Conservation (phyloP, 1,140 invertebrate species). For the Achroia grisella region DNA sequence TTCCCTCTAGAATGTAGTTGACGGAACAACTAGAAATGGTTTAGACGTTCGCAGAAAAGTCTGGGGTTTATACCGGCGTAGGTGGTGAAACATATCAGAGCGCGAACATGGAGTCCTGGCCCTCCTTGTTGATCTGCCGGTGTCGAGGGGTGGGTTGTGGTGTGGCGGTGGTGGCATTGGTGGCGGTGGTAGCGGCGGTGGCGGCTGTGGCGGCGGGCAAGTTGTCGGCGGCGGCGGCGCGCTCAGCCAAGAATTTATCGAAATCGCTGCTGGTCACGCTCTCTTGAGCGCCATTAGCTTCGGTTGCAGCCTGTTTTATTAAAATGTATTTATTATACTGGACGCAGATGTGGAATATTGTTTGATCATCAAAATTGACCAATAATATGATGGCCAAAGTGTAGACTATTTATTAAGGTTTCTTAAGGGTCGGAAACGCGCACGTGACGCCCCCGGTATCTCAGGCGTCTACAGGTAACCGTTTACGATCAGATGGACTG, state of each 20-base stretch:
- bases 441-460: too few species aligned
- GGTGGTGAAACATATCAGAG: slow-evolving; percentile 37
- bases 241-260: slow-evolving; percentile 91
- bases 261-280: slow-evolving; percentile 92
- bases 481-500: too few species aligned
- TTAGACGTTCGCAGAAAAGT: too few species aligned
- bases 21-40: too few species aligned
- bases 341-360: too few species aligned
- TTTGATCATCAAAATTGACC: too few species aligned
- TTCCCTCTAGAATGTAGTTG: too few species aligned
- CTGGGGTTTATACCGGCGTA: too few species aligned
- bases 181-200: slow-evolving; percentile 66
- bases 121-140: slow-evolving; percentile 62
- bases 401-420: too few species aligned
- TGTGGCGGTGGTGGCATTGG: slow-evolving; percentile 9
- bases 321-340: background rate
- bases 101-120: slow-evolving; percentile 62
- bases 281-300: slow-evolving; percentile 73
- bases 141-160: slow-evolving; percentile 31
- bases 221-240: slow-evolving; percentile 87
- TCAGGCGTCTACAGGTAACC: too few species aligned
- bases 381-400: too few species aligned
- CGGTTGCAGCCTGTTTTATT: slow-evolving; percentile 38
- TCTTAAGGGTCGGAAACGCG: too few species aligned
- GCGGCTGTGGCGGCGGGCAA: slow-evolving; percentile 86